phyloP scores from a whole-genome alignment of 2,888 invertebrate species.

The Fragum sueziense region DNA sequence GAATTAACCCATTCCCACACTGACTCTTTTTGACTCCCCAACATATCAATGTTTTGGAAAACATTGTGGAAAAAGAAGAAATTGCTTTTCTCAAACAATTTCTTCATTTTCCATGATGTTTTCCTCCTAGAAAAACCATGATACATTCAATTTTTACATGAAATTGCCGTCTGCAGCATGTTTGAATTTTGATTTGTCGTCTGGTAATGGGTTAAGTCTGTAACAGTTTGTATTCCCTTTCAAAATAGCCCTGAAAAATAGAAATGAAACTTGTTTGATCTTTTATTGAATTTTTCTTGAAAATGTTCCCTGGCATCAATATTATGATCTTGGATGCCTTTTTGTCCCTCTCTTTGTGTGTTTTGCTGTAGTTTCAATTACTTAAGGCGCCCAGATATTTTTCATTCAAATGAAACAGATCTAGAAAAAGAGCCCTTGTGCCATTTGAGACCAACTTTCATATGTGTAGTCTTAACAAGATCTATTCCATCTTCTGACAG shows the following conservation, averaged over 20 bases:
- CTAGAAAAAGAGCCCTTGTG: neutral
- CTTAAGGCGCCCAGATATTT: constrained; percentile 4
- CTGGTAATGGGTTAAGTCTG: neutral
- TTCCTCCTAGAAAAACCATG: too few relatives aligned
- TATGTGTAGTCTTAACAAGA: too few relatives aligned
- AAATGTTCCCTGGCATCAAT: neutral
- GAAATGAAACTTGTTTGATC: too few relatives aligned
- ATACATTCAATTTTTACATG: neutral
- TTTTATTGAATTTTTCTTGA: too few relatives aligned
- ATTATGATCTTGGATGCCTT: neutral
- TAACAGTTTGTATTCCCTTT: neutral
- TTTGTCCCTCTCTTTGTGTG: neutral
- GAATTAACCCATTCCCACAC: too few relatives aligned
- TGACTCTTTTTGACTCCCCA: too few relatives aligned
- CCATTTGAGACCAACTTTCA: too few relatives aligned
- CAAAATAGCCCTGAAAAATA: too few relatives aligned
- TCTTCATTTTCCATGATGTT: neutral
- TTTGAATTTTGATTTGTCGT: neutral
- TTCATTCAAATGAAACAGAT: neutral
- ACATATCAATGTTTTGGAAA: neutral
- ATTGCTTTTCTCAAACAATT: too few relatives aligned
- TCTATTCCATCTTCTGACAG: too few relatives aligned
- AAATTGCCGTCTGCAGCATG: neutral
- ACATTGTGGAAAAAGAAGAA: neutral
- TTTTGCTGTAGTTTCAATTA: constrained; percentile 6